phyloP scores from a whole-genome alignment of 2,113 vertebrate genomes.

The Kryptolebias marmoratus region DNA sequence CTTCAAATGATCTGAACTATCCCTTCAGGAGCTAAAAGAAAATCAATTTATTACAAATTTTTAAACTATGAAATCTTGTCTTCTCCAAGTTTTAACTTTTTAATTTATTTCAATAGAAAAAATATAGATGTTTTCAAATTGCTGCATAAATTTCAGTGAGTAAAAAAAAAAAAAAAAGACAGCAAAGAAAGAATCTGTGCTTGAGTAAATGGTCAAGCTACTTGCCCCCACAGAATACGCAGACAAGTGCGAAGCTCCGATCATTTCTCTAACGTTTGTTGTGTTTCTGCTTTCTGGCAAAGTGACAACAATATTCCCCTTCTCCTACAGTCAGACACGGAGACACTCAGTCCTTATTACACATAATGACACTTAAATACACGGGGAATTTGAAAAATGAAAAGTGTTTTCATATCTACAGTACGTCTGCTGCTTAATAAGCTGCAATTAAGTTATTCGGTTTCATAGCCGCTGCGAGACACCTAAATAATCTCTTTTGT shows the following conservation, averaged over 20 bases:
- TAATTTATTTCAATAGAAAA: too few species aligned
- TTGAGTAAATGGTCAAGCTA: too few species aligned
- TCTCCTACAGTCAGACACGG: slow-evolving; percentile 35
- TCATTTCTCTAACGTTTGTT: slow-evolving; percentile 13
- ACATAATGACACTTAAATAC: slow-evolving; percentile 52
- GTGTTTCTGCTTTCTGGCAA: slow-evolving; percentile 39
- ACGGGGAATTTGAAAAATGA: slow-evolving; percentile 73
- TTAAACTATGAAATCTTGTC: too few species aligned
- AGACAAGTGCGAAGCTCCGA: slow-evolving; percentile 12
- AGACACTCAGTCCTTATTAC: slow-evolving; percentile 46
- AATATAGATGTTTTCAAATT: too few species aligned
- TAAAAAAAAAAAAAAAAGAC: neutral
- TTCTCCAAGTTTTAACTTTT: too few species aligned
- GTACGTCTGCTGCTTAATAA: slow-evolving; percentile 61
- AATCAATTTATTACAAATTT: too few species aligned
- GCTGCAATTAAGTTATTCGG: slow-evolving; percentile 82
- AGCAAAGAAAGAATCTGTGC: too few species aligned
- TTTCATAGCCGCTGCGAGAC: slow-evolving; percentile 78
- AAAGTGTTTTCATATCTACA: slow-evolving; percentile 66
- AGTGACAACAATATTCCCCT: slow-evolving; percentile 19
- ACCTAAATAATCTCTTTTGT: slow-evolving; percentile 78
- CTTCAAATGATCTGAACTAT: too few species aligned
- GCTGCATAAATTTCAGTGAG: neutral
- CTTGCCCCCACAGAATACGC: neutral
- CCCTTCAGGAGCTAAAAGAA: too few species aligned